A percentile compares a stretch with the other conserved stretches of the same genome.
These are phyloP conservation scores for Pseudomugil gertrudae DNA, from an alignment of 2,797 vertebrate genomes.

Conservation along the genomic window DNA sequence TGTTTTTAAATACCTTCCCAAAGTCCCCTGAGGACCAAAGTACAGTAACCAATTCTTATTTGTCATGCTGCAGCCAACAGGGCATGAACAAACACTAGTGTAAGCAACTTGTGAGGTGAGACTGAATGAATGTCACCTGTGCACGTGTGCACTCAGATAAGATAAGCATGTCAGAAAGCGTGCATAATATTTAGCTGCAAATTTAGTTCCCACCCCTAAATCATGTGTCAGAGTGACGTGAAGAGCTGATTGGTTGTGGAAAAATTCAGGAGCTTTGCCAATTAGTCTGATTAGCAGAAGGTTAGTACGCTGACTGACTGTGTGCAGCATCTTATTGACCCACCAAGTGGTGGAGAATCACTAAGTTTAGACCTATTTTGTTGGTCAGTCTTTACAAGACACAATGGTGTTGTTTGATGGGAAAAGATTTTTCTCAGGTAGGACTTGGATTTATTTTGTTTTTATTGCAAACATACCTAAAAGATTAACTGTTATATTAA, in stretches of 20 bases:
- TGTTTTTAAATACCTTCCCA: neutral
- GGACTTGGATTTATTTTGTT: slow-evolving; percentile 11
- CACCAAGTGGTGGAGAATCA: slow-evolving; percentile 53
- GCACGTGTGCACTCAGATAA: slow-evolving; percentile 23
- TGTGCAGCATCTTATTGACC: slow-evolving; percentile 39
- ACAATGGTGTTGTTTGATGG: slow-evolving; percentile 83
- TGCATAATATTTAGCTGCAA: neutral
- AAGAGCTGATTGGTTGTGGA: slow-evolving; percentile 73
- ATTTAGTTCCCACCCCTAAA: neutral
- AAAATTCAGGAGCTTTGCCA: slow-evolving; percentile 62
- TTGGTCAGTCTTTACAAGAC: slow-evolving; percentile 55
- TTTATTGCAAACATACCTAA: too few species aligned
- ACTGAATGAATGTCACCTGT: too few species aligned
- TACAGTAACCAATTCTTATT: slow-evolving; percentile 27
- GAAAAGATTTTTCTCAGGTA: slow-evolving; percentile 82
- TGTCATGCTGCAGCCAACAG: slow-evolving; percentile 40
- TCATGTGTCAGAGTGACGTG: slow-evolving; percentile 32
- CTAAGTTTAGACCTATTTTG: slow-evolving; percentile 51
- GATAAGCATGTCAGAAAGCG: slow-evolving; percentile 9
- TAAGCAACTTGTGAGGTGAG: too few species aligned
- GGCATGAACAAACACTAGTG: slow-evolving; percentile 36
- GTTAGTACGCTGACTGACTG: slow-evolving; percentile 50
- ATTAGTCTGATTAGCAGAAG: slow-evolving; percentile 80
- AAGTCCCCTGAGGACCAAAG: slow-evolving; percentile 35
- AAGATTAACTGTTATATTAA: too few species aligned